Percentiles rank a stretch among this genome's conserved stretches.
These are phyloP conservation scores for Pandion haliaetus DNA, from an alignment of 2,113 vertebrate species.

Conservation along the genomic window DNA sequence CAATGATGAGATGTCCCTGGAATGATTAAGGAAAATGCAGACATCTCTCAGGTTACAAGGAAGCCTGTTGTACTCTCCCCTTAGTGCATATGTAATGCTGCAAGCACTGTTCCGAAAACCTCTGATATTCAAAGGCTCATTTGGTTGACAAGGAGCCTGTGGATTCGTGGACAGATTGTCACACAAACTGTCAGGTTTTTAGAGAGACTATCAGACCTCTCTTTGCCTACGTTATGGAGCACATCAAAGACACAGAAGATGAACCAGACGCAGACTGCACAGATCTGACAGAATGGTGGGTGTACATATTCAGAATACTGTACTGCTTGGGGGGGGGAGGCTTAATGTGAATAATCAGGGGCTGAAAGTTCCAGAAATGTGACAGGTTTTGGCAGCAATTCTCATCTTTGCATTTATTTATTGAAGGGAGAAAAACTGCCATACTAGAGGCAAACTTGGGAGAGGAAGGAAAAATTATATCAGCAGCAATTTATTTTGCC, in stretches of 20 bases:
- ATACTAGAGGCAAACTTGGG: constrained; percentile 52
- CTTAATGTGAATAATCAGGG: constrained; percentile 66
- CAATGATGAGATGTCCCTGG: constrained; percentile 63
- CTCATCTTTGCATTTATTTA: constrained; percentile 65
- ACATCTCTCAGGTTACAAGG: constrained; percentile 42
- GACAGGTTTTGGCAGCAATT: constrained; percentile 61
- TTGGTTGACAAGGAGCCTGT: constrained; percentile 60
- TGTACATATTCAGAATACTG: constrained; percentile 56
- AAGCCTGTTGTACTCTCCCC: constrained; percentile 44
- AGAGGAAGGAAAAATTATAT: constrained; percentile 51
- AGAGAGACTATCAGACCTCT: constrained; percentile 75
- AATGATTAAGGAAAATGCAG: constrained; percentile 62
- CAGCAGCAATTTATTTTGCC: constrained; percentile 52
- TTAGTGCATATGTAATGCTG: constrained; percentile 36
- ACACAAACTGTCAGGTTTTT: constrained; percentile 76
- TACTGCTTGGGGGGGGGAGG: background rate
- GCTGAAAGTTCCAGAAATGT: constrained; percentile 68
- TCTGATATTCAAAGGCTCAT: constrained; percentile 66
- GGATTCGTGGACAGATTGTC: constrained; percentile 71
- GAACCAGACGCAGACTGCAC: constrained; percentile 64
- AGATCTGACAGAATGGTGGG: constrained; percentile 66
- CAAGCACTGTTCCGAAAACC: constrained; percentile 19
- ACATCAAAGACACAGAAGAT: constrained; percentile 57
- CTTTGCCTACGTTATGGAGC: constrained; percentile 47
- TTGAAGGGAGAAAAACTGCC: constrained; percentile 46